These are phyloP conservation scores for Antheraea mylitta DNA, from an alignment of 1,140 invertebrate species.

Conservation along the genomic window DNA sequence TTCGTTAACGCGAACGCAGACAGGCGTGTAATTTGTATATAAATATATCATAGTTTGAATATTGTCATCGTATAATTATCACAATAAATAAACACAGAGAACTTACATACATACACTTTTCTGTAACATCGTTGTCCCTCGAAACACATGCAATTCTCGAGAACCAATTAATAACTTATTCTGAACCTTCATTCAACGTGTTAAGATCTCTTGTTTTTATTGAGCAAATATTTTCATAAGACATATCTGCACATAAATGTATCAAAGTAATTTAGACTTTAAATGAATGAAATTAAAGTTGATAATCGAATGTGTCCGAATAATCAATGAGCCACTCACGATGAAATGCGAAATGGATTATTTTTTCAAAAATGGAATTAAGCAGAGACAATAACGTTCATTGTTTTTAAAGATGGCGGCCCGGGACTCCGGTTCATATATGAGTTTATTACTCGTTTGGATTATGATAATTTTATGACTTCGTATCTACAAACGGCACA, in stretches of 20 bases:
- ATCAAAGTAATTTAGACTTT: constrained; percentile 31
- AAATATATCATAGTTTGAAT: constrained; percentile 34
- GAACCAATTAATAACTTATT: constrained; percentile 47
- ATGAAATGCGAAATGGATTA: constrained; percentile 76
- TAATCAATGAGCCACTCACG: constrained; percentile 58
- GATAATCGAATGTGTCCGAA: constrained; percentile 24
- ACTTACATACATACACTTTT: neutral
- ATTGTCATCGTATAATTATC: constrained; percentile 62
- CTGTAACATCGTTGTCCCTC: neutral
- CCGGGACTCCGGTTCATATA: constrained; percentile 55
- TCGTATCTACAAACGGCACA: constrained; percentile 22
- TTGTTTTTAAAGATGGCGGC: constrained; percentile 75
- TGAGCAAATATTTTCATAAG: constrained; percentile 38
- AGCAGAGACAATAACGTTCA: constrained; percentile 75
- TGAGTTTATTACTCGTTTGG: constrained; percentile 58
- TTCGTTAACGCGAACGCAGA: too few relatives aligned
- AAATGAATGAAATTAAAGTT: constrained; percentile 28
- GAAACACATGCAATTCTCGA: constrained; percentile 47
- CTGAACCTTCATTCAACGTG: constrained; percentile 2
- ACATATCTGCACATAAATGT: constrained; percentile 45
- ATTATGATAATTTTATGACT: constrained; percentile 62
- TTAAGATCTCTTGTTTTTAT: constrained; percentile 2
- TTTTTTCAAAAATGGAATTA: constrained; percentile 78
- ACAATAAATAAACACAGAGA: constrained; percentile 43
- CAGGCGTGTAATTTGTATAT: neutral